A percentile compares a stretch with the other conserved stretches of the same genome.
Conservation (phyloP, 2,797 vertebrate genomes). For the Morus bassanus region DNA sequence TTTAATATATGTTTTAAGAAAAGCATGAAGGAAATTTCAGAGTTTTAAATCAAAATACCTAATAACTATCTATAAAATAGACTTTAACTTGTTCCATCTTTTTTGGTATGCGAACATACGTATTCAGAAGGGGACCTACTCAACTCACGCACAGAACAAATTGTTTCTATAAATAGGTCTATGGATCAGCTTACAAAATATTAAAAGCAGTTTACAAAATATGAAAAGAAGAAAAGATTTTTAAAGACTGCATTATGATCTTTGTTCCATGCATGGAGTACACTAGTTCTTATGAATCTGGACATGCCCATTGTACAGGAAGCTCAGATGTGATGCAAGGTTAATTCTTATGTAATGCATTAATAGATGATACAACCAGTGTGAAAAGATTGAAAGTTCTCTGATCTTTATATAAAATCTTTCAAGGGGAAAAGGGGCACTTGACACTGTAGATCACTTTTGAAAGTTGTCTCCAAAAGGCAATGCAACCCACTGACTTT, state of each 20-base stretch:
- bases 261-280: background rate
- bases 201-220: background rate
- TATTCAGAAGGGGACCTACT: background rate
- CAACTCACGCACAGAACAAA: background rate
- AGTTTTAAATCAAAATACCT: background rate
- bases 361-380: background rate
- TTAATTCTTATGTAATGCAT: background rate
- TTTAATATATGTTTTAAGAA: background rate
- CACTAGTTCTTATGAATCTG: background rate
- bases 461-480: background rate
- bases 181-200: background rate
- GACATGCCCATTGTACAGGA: background rate
- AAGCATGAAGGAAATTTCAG: background rate
- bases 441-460: background rate
- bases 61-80: background rate
- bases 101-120: background rate
- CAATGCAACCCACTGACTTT: background rate
- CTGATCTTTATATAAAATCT: background rate
- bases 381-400: background rate
- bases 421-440: background rate
- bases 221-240: background rate
- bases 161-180: background rate
- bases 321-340: background rate
- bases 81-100: background rate
- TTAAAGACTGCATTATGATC: background rate